These are phyloP conservation scores for Acanthornis magna DNA, from an alignment of 2,797 vertebrate species.

Conservation along the genomic window DNA sequence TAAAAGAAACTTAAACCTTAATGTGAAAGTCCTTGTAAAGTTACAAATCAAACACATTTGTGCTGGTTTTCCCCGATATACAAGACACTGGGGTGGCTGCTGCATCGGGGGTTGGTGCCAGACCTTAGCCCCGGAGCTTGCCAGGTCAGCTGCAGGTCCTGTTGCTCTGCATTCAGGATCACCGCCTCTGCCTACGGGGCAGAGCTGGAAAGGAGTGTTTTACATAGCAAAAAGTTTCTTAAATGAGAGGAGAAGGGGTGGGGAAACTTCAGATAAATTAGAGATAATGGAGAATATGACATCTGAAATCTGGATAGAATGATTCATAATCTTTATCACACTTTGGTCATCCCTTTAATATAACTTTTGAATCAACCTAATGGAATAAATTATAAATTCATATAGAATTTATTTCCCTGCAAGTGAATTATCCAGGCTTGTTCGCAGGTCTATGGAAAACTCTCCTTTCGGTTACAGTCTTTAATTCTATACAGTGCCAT, in stretches of 20 bases:
- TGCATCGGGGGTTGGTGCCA: neutral
- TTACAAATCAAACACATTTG: neutral
- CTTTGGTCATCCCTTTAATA: neutral
- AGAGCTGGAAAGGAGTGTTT: neutral
- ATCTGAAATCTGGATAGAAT: neutral
- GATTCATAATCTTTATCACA: neutral
- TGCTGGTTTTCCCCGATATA: neutral
- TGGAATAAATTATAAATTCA: neutral
- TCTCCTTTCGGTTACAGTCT: neutral
- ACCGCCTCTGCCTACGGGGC: accelerated
- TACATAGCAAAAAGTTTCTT: neutral
- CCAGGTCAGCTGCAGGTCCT: neutral
- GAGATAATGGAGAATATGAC: neutral
- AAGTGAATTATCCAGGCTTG: neutral
- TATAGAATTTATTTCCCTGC: neutral
- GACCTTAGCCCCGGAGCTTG: neutral
- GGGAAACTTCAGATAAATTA: neutral
- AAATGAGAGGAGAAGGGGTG: neutral
- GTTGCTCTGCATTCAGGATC: accelerated
- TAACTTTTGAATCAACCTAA: neutral
- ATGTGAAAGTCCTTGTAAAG: conserved; percentile 7
- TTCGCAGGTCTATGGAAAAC: neutral
- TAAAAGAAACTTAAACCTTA: conserved; percentile 27
- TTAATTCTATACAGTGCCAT: neutral
- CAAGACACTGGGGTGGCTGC: neutral